Evolutionary conservation across 2,113 vertebrate genomes (phyloP).

Genomic region (Carlito syrichta): DNA sequence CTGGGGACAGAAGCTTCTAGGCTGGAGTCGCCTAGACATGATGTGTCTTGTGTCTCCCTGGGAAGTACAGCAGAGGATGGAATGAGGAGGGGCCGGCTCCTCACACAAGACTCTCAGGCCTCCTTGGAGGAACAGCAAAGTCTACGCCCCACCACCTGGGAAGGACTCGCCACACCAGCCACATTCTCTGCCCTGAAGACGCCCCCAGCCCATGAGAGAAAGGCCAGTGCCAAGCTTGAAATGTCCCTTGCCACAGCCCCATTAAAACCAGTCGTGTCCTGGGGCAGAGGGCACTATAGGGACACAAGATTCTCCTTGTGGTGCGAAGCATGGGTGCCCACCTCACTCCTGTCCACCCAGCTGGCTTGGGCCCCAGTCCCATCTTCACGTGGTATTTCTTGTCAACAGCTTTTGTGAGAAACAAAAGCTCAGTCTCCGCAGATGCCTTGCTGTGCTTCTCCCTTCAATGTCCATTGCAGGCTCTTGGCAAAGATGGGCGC

Average conservation of each 20-base stretch:
- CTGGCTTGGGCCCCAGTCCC: background rate
- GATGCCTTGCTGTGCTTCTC: background rate
- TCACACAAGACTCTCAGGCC: background rate
- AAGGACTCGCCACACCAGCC: background rate
- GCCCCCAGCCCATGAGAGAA: background rate
- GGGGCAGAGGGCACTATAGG: background rate
- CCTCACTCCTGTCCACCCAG: background rate
- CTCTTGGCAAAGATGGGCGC: background rate
- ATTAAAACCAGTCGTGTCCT: background rate
- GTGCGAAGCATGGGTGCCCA: fast-evolving
- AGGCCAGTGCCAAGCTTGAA: background rate
- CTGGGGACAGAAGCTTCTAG: too few species aligned
- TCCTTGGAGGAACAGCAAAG: background rate
- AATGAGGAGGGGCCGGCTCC: background rate
- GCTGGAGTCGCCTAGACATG: too few species aligned
- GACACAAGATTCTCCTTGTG: background rate
- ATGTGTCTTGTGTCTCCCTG: too few species aligned
- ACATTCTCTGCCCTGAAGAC: background rate
- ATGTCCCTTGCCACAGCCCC: background rate
- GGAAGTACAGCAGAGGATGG: too few species aligned
- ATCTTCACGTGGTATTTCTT: background rate
- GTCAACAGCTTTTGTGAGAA: background rate
- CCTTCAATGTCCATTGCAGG: background rate
- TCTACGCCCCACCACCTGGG: too few species aligned
- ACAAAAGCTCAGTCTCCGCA: background rate